Conservation (phyloP, 2,113 vertebrate genomes). For the Corythaixoides concolor region DNA sequence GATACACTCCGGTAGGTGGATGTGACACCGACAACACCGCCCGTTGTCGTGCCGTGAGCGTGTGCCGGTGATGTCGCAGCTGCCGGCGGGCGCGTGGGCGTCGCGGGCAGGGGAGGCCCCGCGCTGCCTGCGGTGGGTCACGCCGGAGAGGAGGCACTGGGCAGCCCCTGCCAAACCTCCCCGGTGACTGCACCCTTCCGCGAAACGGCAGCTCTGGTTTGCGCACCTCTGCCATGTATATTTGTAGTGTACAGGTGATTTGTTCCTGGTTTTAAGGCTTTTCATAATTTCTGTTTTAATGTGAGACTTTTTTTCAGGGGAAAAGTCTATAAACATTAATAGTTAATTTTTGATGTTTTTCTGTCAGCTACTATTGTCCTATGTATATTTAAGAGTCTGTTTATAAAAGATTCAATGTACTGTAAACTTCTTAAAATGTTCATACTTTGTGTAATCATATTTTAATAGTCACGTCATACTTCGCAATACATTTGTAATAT, state of each 20-base stretch:
- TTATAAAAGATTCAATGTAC: slow-evolving; percentile 78
- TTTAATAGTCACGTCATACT: slow-evolving; percentile 79
- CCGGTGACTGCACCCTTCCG: background rate
- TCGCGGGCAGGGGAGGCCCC: background rate
- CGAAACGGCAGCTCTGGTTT: slow-evolving; percentile 23
- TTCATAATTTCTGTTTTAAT: slow-evolving; percentile 72
- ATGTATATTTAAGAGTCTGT: slow-evolving; percentile 83
- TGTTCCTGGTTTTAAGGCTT: slow-evolving; percentile 73
- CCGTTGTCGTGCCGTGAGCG: background rate
- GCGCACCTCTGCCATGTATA: slow-evolving; percentile 63
- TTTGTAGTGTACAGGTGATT: slow-evolving; percentile 71
- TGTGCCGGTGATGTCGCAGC: background rate
- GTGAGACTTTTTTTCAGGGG: slow-evolving; percentile 62
- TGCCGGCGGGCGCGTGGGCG: rapidly evolving
- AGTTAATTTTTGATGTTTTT: slow-evolving; percentile 79
- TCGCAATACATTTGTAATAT: slow-evolving; percentile 79
- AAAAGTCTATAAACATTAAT: slow-evolving; percentile 75
- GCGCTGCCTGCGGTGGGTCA: background rate
- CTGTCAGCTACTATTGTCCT: slow-evolving; percentile 73
- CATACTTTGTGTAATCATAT: slow-evolving; percentile 81
- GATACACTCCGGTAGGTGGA: background rate
- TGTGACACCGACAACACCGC: rapidly evolving
- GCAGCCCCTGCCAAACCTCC: background rate
- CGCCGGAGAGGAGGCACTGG: background rate
- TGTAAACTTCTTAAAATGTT: slow-evolving; percentile 79